These are phyloP conservation scores for Encarsia formosa DNA, from an alignment of 2,888 invertebrate species.

Conservation along the genomic window DNA sequence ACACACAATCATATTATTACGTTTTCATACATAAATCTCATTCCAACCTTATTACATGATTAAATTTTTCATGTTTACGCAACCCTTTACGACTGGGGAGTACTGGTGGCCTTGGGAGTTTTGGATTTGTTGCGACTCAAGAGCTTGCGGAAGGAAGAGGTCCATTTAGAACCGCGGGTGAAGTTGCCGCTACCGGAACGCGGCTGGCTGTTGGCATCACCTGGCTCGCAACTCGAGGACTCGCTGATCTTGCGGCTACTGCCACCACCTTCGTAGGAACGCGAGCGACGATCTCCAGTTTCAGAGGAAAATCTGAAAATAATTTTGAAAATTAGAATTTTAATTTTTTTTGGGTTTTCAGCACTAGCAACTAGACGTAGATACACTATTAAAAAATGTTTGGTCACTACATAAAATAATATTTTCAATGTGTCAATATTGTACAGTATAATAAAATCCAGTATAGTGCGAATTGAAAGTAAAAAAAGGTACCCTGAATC, in stretches of 20 bases:
- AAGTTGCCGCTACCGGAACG: constrained; percentile 37
- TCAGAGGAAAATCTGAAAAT: constrained; percentile 50
- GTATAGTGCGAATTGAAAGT: too few relatives aligned
- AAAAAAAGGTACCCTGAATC: constrained; percentile 44
- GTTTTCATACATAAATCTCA: constrained; percentile 5
- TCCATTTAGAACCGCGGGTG: constrained; percentile 58
- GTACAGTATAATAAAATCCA: too few relatives aligned
- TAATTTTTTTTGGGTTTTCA: too few relatives aligned
- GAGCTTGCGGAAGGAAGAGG: constrained; percentile 60
- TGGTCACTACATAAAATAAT: too few relatives aligned
- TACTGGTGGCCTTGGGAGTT: constrained; percentile 7
- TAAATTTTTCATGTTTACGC: too few relatives aligned
- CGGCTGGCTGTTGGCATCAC: constrained; percentile 24
- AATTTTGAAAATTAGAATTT: too few relatives aligned
- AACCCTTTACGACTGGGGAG: too few relatives aligned
- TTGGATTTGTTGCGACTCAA: constrained; percentile 39
- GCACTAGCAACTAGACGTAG: too few relatives aligned
- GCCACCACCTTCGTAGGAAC: constrained; percentile 44
- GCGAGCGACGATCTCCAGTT: constrained; percentile 46
- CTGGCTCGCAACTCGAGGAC: constrained; percentile 34
- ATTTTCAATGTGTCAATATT: too few relatives aligned
- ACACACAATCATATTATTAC: too few relatives aligned
- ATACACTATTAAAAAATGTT: too few relatives aligned
- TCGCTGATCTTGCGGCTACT: constrained; percentile 43
- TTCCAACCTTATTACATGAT: constrained; percentile 5